A percentile compares a stretch with the other conserved stretches of the same genome.
Evolutionary conservation across 92 coral and sea anemone species (phyloP).

Genomic region (Epizoanthus scotinus): DNA sequence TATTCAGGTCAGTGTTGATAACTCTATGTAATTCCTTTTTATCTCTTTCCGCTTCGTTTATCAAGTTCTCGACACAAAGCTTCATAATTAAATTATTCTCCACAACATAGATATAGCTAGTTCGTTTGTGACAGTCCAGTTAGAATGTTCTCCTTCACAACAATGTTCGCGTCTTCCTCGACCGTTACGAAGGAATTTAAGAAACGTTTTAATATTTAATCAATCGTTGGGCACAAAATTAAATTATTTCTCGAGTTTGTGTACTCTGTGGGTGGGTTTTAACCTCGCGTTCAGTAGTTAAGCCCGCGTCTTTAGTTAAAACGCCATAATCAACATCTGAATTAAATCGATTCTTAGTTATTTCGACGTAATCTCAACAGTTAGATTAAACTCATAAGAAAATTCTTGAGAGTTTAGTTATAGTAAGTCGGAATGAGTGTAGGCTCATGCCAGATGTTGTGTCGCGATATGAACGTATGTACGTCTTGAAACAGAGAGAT

Average conservation of each 20-base stretch:
- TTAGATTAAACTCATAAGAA: slow-evolving; percentile 24
- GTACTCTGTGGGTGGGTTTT: slow-evolving; percentile 22
- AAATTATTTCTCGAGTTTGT: slow-evolving; percentile 18
- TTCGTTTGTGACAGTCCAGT: slow-evolving; percentile 26
- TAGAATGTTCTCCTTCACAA: slow-evolving; percentile 18
- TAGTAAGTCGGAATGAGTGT: neutral
- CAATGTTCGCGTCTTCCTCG: neutral
- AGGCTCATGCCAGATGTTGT: too few species aligned
- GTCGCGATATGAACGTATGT: too few species aligned
- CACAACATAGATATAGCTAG: slow-evolving; percentile 14
- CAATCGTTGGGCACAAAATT: slow-evolving; percentile 19
- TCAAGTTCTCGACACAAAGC: slow-evolving; percentile 20
- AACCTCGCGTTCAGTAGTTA: slow-evolving; percentile 5
- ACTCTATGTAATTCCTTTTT: neutral
- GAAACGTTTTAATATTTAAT: neutral
- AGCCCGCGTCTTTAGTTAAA: slow-evolving; percentile 14
- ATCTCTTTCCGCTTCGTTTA: slow-evolving; percentile 27
- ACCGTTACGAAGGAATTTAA: slow-evolving; percentile 13
- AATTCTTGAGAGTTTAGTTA: neutral
- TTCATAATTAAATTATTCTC: slow-evolving; percentile 1
- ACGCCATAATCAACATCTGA: slow-evolving; percentile 13
- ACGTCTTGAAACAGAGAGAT: too few species aligned
- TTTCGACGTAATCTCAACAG: slow-evolving; percentile 14
- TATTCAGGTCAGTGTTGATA: slow-evolving; percentile 28
- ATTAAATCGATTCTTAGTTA: slow-evolving; percentile 26